Base-by-base conservation (phyloP, 2,888 invertebrate species). In the Eilema sororculum region DNA sequence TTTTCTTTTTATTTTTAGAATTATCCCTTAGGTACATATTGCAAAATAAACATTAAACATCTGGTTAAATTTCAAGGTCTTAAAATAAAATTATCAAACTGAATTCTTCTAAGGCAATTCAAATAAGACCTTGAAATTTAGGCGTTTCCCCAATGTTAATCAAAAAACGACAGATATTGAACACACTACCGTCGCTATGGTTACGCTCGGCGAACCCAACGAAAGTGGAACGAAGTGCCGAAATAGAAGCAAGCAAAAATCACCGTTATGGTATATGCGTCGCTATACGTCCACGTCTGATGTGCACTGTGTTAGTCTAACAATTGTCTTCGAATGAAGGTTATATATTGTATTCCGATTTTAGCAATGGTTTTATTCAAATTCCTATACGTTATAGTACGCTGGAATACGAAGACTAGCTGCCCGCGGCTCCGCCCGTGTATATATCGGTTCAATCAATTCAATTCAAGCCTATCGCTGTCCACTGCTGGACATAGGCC, bases 201-300 rank as follows among this genome's bases (percentile, higher is more conserved):
- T 87, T 90, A 93, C 93, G 88, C 83, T 88, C 86, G 82, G 84
- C 81, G 81, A 78, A 80, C 79, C 83, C 83, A 87, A 86, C 84
- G 90, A 93, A 91, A 93, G 93, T 94, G 91, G 91, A 92, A 91
- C 93, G 89, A 88, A 90, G 79, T 78, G 84, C 80, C 87, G 75
- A 90, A 90, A 89, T 86, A 69, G 84, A 85, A 85, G 84, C 83
- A 79, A 83, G 79, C 84, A 80, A 87, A 86, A 80, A 85, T 73
- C 81, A 81, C 87, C 85, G 86, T 85, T 86, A 87, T 83, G 83
- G 84, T 82, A 84, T 83, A 84, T 83, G 76, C 72, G 78, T 78
- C 68, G 74, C 77, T 72, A 82, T 76, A 74, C 77, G 65, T 70
- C 12, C 70, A 77, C 69, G 72, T 71, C 72, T 67, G 60, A 68